Conservation (phyloP, 2,888 invertebrate genomes). For the Erebia epiphron region DNA sequence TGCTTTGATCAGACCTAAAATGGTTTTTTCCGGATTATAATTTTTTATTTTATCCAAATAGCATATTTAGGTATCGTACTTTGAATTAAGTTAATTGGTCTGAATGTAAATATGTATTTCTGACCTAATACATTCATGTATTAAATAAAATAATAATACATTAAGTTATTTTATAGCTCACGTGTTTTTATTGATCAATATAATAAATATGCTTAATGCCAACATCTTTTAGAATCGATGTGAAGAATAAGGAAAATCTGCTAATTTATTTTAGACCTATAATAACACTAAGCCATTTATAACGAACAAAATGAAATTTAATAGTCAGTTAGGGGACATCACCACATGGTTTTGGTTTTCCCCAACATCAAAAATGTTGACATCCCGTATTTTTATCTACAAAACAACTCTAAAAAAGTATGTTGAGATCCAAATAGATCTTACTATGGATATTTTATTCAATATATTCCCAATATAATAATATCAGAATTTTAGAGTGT, state of each 20-base stretch:
- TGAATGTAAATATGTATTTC: not conserved
- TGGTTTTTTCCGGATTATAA: no score
- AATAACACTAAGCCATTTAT: constrained; percentile 21
- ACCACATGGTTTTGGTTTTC: not conserved
- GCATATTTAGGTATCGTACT: not conserved
- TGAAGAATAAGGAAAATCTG: constrained; percentile 25
- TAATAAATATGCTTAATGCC: constrained; percentile 2
- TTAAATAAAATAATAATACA: constrained; percentile 10
- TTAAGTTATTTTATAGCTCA: constrained; percentile 6
- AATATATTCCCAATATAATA: no score
- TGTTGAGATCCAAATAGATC: not conserved
- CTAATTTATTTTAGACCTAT: constrained; percentile 13
- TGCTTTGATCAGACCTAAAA: no score
- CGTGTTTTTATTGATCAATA: constrained; percentile 14
- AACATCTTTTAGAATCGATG: constrained; percentile 8
- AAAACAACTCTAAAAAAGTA: not conserved
- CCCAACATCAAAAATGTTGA: not conserved
- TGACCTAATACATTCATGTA: constrained; percentile 3
- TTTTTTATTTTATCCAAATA: not conserved
- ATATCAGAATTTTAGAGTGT: no score
- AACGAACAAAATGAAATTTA: constrained; percentile 25
- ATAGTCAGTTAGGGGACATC: constrained; percentile 6
- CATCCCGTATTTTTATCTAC: not conserved
- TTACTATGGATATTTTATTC: not conserved
- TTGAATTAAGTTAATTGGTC: constrained; percentile 6